Evolutionary conservation across 1,140 invertebrate genomes (phyloP).

Genomic region (Colletes latitarsis): DNA sequence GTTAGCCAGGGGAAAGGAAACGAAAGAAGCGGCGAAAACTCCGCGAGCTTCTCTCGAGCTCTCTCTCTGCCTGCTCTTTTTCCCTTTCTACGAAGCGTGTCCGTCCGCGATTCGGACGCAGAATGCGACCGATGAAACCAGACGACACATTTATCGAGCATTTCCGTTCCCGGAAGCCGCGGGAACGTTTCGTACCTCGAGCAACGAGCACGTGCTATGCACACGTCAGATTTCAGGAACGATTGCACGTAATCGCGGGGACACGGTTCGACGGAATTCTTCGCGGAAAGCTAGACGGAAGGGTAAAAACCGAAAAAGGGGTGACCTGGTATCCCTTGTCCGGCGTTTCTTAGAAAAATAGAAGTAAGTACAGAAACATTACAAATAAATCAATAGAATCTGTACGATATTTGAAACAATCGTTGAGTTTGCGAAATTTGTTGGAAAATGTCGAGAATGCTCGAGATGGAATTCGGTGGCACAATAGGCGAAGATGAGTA

Average conservation of each 20-base stretch:
- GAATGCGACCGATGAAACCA: conserved; percentile 21
- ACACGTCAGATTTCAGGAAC: conserved; percentile 1
- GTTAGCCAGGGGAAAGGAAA: conserved; percentile 68
- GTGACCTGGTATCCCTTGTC: too few species aligned
- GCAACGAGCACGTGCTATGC: conserved; percentile 3
- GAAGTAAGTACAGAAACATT: too few species aligned
- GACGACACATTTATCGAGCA: conserved; percentile 5
- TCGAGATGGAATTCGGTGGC: too few species aligned
- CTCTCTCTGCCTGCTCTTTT: conserved; percentile 4
- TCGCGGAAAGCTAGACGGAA: neutral
- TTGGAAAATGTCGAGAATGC: too few species aligned
- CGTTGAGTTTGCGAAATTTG: too few species aligned
- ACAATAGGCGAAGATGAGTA: too few species aligned
- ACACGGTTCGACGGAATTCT: neutral
- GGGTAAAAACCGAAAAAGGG: too few species aligned
- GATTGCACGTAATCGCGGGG: neutral
- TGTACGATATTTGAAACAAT: too few species aligned
- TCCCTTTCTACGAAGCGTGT: conserved; percentile 20
- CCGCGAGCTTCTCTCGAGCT: neutral
- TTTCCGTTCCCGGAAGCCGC: conserved; percentile 7
- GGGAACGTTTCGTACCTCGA: neutral
- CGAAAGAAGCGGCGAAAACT: conserved; percentile 49
- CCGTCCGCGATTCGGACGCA: neutral
- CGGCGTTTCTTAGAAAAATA: too few species aligned
- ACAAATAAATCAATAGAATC: too few species aligned